These are phyloP conservation scores for Choloepus hoffmanni DNA, from an alignment of 2,113 vertebrate genomes.

Conservation along the genomic window DNA sequence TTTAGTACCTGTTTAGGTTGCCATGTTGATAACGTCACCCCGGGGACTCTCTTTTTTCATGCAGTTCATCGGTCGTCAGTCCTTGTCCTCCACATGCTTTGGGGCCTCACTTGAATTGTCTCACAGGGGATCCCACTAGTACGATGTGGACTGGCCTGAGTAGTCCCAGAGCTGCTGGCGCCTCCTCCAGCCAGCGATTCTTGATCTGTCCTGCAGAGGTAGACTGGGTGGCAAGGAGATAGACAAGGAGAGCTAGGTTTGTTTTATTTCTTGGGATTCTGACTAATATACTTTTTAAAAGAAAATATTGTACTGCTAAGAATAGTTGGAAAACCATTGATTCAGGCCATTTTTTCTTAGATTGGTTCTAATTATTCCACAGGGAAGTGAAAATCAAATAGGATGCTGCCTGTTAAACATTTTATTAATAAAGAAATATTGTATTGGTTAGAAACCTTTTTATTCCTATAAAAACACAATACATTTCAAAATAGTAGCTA, in stretches of 20 bases:
- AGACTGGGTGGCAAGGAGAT: background rate
- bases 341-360: background rate
- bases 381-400: background rate
- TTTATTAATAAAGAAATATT: background rate
- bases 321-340: background rate
- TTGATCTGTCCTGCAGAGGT: background rate
- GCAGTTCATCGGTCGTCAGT: no score
- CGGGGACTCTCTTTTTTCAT: no score
- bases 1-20: no score
- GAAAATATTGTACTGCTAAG: background rate
- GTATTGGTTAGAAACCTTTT: background rate
- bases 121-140: no score
- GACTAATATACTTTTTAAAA: background rate
- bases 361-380: background rate
- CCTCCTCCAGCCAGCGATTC: background rate
- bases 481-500: background rate
- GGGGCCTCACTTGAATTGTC: no score
- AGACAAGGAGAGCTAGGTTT: background rate
- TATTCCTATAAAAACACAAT: background rate
- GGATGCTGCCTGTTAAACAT: background rate
- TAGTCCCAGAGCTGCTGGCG: no score
- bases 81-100: no score
- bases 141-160: no score
- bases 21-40: no score
- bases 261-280: background rate